Base-by-base conservation (phyloP, 2,888 invertebrate genomes). In the Thereva unica region DNA sequence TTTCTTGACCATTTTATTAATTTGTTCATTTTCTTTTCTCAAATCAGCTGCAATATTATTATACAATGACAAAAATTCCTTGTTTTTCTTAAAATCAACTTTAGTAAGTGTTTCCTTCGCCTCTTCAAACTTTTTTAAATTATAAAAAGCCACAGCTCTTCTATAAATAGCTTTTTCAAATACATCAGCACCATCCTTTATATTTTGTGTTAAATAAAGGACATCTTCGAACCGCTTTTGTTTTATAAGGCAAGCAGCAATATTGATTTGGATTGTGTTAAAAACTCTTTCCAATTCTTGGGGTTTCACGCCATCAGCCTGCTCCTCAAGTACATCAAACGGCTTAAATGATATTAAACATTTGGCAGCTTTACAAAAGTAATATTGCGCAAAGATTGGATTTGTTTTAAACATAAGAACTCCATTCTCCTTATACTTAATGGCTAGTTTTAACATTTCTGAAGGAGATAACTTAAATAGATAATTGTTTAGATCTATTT, bases 221-320 rank as follows among this genome's bases (percentile, higher is more conserved):
- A 87, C 88, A 68, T 87, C 85, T 4, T 86, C 84, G 78, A 86
- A 90, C 71, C 89, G 87, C 7, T 86, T 79, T 69, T 84, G 84
- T 70, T 87, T 87, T 23, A 92, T 83, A 73, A 93, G 89, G 76
- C 93, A 93, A 53, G 90, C 89, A 0, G 93, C 91, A 76, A 95
- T 82, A 79, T 95, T 95, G 72, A 91, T 90, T 76, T 90, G 91
- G 6, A 93, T 82, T 72, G 86, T 87, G 7, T 86, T 80, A 77
- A 90, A 86, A 6, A 91, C 77, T 61, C 82, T 80, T 44, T 84
- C 76, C 71, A 91, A 82, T 66, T 86, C 84, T 6, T 81, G 77
- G 0, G 73, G 73, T 8, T 75, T 72, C 2, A 78, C 71, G 4
- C 76, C 76, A 67, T 78, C 75, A 1, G 59, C 56, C 41, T 69